Evolutionary conservation across 2,113 vertebrate genomes (phyloP).

Genomic region (Leuciscus idus): DNA sequence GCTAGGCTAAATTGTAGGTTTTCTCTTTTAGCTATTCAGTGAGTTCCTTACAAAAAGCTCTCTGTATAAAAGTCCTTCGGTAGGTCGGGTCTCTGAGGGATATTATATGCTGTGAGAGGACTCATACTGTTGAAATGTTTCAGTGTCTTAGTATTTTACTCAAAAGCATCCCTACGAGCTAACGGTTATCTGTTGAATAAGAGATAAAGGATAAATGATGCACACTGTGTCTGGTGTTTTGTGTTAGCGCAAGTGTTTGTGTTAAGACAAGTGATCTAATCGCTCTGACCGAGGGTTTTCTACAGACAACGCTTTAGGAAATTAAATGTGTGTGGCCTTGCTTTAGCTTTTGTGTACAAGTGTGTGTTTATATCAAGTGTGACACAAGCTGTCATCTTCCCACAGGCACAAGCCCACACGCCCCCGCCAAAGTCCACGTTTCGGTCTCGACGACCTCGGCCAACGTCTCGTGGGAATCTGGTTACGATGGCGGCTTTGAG

Average conservation of each 20-base stretch:
- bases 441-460: constrained; percentile 90
- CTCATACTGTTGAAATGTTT: background rate
- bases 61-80: background rate
- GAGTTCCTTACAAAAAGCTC: background rate
- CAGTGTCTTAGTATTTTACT: constrained; percentile 1
- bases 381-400: constrained; percentile 19
- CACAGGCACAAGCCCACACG: constrained; percentile 96
- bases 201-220: constrained; percentile 31
- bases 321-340: background rate
- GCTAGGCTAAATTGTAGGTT: constrained; percentile 11
- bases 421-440: constrained; percentile 86
- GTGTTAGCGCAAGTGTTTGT: constrained; percentile 8
- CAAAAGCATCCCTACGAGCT: background rate
- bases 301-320: background rate
- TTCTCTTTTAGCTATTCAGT: constrained; percentile 5
- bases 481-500: constrained; percentile 96
- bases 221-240: background rate
- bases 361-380: constrained; percentile 24
- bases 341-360: background rate
- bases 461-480: constrained; percentile 94
- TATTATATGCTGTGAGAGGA: constrained; percentile 5
- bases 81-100: background rate
- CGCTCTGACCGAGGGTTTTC: background rate
- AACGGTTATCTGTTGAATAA: background rate
- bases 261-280: constrained; percentile 31